Evolutionary conservation across 2,888 invertebrate species (phyloP).

Genomic region (Agonopterix arenella): DNA sequence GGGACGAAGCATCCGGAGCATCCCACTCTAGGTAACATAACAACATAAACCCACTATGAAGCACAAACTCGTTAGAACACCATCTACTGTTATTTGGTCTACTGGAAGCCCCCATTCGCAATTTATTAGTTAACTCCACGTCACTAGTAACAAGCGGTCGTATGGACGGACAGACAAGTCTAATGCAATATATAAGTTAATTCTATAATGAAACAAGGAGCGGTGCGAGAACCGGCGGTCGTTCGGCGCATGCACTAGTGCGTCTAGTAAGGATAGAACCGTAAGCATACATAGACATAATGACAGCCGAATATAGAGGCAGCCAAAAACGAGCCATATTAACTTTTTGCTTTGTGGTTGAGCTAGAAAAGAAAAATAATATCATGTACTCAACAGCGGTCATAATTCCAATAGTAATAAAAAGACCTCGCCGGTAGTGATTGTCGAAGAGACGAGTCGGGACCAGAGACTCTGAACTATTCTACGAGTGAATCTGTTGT

Average conservation of each 20-base stretch:
- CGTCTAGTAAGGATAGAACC: slow-evolving; percentile 53
- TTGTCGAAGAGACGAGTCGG: slow-evolving; percentile 11
- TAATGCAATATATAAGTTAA: slow-evolving; percentile 28
- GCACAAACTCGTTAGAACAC: slow-evolving; percentile 15
- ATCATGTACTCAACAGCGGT: slow-evolving; percentile 56
- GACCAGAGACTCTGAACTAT: neutral
- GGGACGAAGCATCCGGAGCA: slow-evolving; percentile 9
- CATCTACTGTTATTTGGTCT: slow-evolving; percentile 12
- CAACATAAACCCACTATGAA: slow-evolving; percentile 10
- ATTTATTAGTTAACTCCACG: slow-evolving; percentile 9
- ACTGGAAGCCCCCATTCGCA: slow-evolving; percentile 19
- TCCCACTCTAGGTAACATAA: slow-evolving; percentile 11
- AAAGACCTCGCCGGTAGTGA: slow-evolving; percentile 9
- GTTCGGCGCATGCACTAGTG: slow-evolving; percentile 59
- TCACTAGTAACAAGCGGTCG: slow-evolving; percentile 31
- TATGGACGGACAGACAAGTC: slow-evolving; percentile 55
- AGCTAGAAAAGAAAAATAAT: slow-evolving; percentile 69
- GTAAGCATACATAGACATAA: slow-evolving; percentile 75
- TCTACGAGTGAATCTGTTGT: too few species aligned
- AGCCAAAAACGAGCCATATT: slow-evolving; percentile 75
- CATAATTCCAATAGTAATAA: slow-evolving; percentile 22
- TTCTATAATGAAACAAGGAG: slow-evolving; percentile 18
- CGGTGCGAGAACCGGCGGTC: slow-evolving; percentile 25
- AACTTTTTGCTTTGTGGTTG: slow-evolving; percentile 73
- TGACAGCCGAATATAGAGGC: slow-evolving; percentile 73